These are phyloP conservation scores for Lota lota DNA, from an alignment of 2,113 vertebrate species.

Conservation along the genomic window DNA sequence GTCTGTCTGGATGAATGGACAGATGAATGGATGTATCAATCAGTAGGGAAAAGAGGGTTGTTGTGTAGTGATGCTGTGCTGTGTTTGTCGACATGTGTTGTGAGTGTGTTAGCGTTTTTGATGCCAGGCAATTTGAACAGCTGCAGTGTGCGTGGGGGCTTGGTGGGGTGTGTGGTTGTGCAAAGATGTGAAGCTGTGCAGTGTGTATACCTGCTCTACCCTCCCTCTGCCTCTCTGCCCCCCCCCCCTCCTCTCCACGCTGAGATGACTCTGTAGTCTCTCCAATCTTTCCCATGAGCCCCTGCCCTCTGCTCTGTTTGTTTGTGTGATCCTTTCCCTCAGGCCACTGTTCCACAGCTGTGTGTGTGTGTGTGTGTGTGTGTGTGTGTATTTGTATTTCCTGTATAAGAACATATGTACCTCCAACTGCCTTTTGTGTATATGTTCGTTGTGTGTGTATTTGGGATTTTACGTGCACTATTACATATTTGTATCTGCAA, in stretches of 20 bases:
- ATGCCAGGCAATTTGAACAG: no score
- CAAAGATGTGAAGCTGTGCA: not conserved
- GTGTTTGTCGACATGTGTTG: no score
- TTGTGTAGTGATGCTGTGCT: no score
- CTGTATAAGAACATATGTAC: not conserved
- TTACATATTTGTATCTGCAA: not conserved
- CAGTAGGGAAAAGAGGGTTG: no score
- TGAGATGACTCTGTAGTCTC: constrained; percentile 64
- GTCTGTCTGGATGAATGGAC: no score
- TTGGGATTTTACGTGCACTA: not conserved
- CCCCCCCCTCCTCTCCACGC: constrained; percentile 28
- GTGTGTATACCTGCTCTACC: not conserved
- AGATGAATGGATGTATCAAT: no score
- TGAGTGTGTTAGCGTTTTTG: no score
- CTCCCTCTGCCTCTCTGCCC: not conserved
- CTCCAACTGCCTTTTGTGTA: constrained; percentile 8
- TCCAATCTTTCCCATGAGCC: constrained; percentile 64
- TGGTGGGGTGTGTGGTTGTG: constrained; percentile 39
- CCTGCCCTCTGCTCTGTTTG: constrained; percentile 65
- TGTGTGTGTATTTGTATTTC: constrained; percentile 21
- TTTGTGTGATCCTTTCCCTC: constrained; percentile 67
- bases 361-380: constrained; percentile 41
- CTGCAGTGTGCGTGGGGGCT: constrained; percentile 26
- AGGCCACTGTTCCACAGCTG: constrained; percentile 66
- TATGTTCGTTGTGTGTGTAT: constrained; percentile 22